Evolutionary conservation across 2,797 vertebrate species (phyloP).

Genomic region (Caiman crocodilus): DNA sequence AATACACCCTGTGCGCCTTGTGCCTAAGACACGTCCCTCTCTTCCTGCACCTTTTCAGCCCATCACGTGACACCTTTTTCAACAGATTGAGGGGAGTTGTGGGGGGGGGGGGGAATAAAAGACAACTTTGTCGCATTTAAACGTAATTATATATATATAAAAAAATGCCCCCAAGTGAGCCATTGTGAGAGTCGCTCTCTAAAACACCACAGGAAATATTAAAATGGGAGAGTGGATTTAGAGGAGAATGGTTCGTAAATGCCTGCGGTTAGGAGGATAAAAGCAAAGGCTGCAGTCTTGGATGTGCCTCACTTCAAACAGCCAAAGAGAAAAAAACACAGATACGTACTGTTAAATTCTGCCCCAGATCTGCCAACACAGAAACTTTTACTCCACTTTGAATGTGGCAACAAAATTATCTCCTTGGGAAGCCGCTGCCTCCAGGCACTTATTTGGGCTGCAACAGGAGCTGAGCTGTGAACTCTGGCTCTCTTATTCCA

Average conservation of each 20-base stretch:
- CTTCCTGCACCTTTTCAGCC: background rate
- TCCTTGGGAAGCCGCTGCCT: background rate
- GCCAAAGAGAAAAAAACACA: background rate
- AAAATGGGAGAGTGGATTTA: conserved; percentile 58
- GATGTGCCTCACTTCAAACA: conserved; percentile 57
- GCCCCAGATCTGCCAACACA: conserved; percentile 66
- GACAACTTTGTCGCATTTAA: conserved; percentile 6
- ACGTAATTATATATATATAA: conserved; percentile 15
- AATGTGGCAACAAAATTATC: conserved; percentile 5
- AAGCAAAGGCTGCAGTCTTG: conserved; percentile 57
- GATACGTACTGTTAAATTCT: conserved; percentile 12
- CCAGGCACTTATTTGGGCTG: background rate
- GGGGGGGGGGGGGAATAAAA: background rate
- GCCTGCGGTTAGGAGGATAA: conserved; percentile 66
- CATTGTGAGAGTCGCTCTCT: conserved; percentile 65
- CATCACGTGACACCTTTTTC: accelerated
- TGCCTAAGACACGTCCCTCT: background rate
- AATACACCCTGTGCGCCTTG: accelerated
- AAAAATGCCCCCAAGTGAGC: conserved; percentile 25
- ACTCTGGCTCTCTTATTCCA: background rate
- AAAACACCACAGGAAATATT: conserved; percentile 66
- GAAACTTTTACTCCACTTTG: conserved; percentile 48
- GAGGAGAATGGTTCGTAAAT: conserved; percentile 38
- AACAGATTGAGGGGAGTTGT: background rate
- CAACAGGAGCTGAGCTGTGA: accelerated